Conservation (phyloP, 2,113 vertebrate species). For the Gymnorhina tibicen region DNA sequence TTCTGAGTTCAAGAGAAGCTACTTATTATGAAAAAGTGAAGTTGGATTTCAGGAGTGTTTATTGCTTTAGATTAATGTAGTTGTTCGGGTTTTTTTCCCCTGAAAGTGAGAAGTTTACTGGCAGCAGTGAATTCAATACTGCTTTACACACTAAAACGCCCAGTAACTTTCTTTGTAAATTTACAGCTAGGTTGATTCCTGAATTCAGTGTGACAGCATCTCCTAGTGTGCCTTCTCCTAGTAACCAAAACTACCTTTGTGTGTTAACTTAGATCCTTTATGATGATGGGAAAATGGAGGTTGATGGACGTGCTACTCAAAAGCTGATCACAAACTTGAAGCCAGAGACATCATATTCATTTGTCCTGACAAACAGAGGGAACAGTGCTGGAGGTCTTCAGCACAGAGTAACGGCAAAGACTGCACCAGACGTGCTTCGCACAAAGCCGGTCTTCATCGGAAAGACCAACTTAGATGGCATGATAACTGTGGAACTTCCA, state of each 20-base stretch:
- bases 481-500: conserved; percentile 93
- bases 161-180: not conserved
- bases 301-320: conserved; percentile 92
- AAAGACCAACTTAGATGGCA: conserved; percentile 93
- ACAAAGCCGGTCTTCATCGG: conserved; percentile 91
- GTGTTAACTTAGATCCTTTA: conserved; percentile 86
- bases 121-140: not conserved
- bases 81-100: not conserved
- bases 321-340: conserved; percentile 96
- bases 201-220: not conserved
- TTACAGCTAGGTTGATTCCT: not conserved
- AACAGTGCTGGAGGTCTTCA: conserved; percentile 97
- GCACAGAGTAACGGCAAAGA: conserved; percentile 93
- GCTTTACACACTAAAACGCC: not conserved
- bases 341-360: conserved; percentile 95
- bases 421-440: conserved; percentile 89
- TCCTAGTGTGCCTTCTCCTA: not conserved
- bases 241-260: not conserved
- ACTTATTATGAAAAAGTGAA: not conserved
- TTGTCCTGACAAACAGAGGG: conserved; percentile 94
- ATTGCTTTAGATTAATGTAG: not conserved
- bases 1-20: not conserved
- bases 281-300: conserved; percentile 97
- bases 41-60: not conserved
- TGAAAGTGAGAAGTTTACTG: not conserved